phyloP scores from a whole-genome alignment of 2,797 vertebrate genomes.

The Ispidina lecontei region DNA sequence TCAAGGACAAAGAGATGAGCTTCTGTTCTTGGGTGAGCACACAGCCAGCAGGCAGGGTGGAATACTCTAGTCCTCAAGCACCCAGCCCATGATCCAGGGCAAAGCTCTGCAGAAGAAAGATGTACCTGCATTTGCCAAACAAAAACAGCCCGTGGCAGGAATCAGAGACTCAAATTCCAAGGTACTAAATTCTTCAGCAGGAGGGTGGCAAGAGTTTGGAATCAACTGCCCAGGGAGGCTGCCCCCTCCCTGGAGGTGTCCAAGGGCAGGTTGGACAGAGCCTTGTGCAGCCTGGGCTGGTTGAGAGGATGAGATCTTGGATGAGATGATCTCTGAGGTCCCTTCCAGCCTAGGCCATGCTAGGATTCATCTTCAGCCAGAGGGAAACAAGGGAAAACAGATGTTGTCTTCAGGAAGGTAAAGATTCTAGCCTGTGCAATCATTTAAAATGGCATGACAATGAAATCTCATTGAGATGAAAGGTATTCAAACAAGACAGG shows the following conservation, averaged over 20 bases:
- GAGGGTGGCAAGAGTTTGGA: too few species aligned
- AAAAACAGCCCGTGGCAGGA: neutral
- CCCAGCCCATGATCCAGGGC: neutral
- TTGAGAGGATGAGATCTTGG: too few species aligned
- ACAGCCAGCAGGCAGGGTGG: neutral
- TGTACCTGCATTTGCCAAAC: neutral
- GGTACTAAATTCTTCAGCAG: too few species aligned
- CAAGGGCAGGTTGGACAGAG: too few species aligned
- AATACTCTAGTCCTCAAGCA: neutral
- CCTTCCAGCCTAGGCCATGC: too few species aligned
- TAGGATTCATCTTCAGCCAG: neutral
- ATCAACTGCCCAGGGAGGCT: too few species aligned
- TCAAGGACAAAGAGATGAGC: neutral
- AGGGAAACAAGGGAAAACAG: neutral
- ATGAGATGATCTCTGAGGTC: too few species aligned
- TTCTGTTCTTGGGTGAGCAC: neutral
- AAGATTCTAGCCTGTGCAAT: neutral
- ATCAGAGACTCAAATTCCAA: neutral
- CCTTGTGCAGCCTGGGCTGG: too few species aligned
- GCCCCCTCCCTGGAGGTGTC: too few species aligned
- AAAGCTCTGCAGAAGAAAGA: neutral
- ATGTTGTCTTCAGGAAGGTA: neutral
- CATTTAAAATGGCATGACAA: neutral
- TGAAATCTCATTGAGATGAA: neutral
- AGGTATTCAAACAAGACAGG: neutral